Conservation (phyloP, 2,888 invertebrate genomes). For the Harpalus rubripes region DNA sequence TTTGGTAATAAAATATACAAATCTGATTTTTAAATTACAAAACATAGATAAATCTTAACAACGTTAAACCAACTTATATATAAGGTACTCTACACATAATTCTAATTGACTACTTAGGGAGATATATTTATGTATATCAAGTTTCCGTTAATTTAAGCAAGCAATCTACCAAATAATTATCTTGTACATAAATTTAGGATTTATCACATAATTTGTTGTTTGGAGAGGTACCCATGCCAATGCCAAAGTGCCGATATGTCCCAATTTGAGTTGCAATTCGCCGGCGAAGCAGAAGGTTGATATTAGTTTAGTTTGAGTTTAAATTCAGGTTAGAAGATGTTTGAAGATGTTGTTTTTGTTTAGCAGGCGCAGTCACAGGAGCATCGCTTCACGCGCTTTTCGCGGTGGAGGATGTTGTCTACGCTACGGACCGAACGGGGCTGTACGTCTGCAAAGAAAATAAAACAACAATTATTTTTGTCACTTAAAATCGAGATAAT, state of each 20-base stretch:
- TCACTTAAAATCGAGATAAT: no score
- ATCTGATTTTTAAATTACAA: conserved; percentile 62
- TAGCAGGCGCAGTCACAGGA: conserved; percentile 87
- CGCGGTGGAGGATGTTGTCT: conserved; percentile 77
- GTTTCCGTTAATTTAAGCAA: conserved; percentile 46
- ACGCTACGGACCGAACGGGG: conserved; percentile 82
- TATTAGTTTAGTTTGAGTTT: conserved; percentile 40
- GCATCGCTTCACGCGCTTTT: conserved; percentile 87
- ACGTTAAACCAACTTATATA: conserved; percentile 61
- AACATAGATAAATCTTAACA: conserved; percentile 61
- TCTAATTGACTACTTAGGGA: conserved; percentile 63
- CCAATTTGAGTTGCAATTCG: conserved; percentile 25
- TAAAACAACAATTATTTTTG: no score
- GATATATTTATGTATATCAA: conserved; percentile 26
- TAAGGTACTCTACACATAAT: conserved; percentile 53
- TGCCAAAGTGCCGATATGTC: conserved; percentile 31
- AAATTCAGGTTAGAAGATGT: conserved; percentile 35
- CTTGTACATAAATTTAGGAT: conserved; percentile 40
- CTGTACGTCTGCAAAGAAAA: conserved; percentile 84
- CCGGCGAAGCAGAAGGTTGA: conserved; percentile 36
- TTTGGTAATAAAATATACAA: conserved; percentile 63
- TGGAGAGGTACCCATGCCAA: conserved; percentile 28
- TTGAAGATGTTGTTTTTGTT: conserved; percentile 68
- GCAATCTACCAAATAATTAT: conserved; percentile 35
- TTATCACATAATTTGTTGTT: conserved; percentile 38